phyloP scores from a whole-genome alignment of 1,140 invertebrate species.

The Drosophila pallidifrons region DNA sequence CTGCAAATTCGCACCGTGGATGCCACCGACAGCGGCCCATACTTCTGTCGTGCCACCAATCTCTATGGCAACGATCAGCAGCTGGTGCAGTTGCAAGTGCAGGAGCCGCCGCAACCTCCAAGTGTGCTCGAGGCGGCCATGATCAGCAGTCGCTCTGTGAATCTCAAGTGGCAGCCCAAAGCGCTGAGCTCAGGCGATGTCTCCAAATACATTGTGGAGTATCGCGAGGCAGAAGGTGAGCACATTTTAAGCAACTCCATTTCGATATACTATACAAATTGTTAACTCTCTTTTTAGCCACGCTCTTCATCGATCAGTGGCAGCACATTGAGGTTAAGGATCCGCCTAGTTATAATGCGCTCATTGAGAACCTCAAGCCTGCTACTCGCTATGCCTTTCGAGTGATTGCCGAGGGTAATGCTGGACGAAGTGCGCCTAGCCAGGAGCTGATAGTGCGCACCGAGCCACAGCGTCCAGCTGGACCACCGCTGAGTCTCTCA shows the following conservation, averaged over 20 bases:
- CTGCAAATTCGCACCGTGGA: constrained; percentile 90
- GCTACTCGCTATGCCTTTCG: constrained; percentile 91
- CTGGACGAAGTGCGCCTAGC: constrained; percentile 90
- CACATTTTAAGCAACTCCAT: background rate
- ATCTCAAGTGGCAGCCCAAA: constrained; percentile 91
- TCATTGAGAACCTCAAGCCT: constrained; percentile 91
- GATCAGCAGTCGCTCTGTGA: constrained; percentile 89
- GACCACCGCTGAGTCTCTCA: constrained; percentile 90
- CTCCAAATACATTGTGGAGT: constrained; percentile 91
- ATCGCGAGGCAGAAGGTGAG: constrained; percentile 88
- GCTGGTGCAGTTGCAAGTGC: constrained; percentile 91
- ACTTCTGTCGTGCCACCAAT: constrained; percentile 93
- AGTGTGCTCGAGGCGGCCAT: constrained; percentile 89
- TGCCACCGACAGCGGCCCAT: constrained; percentile 91
- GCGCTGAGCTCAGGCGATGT: constrained; percentile 89
- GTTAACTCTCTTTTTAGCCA: constrained; percentile 16
- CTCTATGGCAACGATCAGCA: constrained; percentile 93
- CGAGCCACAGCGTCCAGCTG: constrained; percentile 91
- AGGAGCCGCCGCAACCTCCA: constrained; percentile 92
- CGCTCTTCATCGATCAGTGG: constrained; percentile 87
- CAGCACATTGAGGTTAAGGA: constrained; percentile 89
- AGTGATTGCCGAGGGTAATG: constrained; percentile 91
- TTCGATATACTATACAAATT: background rate
- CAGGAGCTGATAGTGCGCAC: constrained; percentile 89
- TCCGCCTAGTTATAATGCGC: constrained; percentile 87